Percentiles rank a stretch among this genome's conserved stretches.
Evolutionary conservation across 2,888 invertebrate genomes (phyloP).

Genomic region (Stenoptilia bipunctidactyla): DNA sequence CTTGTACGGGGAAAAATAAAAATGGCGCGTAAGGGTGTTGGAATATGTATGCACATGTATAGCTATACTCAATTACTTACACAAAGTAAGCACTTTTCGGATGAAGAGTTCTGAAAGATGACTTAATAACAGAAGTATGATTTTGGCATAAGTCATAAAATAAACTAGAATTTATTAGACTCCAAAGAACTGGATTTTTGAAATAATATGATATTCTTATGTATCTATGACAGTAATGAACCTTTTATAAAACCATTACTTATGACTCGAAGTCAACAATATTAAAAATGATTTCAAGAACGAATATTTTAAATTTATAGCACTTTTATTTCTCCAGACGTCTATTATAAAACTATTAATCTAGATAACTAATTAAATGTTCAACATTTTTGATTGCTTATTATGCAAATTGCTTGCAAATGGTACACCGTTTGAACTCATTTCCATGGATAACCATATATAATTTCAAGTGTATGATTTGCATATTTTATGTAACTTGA

Average conservation of each 20-base stretch:
- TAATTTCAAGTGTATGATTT: conserved; percentile 32
- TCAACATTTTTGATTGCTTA: conserved; percentile 29
- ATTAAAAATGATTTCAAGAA: no score
- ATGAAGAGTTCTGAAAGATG: no score
- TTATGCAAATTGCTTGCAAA: conserved; percentile 32
- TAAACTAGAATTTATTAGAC: conserved; percentile 2
- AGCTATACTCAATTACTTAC: conserved; percentile 7
- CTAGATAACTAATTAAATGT: conserved; percentile 26
- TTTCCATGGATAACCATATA: conserved; percentile 37
- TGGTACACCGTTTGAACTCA: conserved; percentile 30
- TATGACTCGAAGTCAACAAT: no score
- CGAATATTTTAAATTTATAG: no score
- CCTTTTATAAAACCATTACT: no score
- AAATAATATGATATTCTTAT: no score
- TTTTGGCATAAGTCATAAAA: conserved; percentile 8
- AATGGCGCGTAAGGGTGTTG: conserved; percentile 9
- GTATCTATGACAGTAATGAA: no score
- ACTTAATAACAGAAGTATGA: no score
- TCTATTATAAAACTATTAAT: neutral
- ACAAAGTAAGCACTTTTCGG: conserved; percentile 6
- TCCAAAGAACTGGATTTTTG: no score
- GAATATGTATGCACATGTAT: neutral
- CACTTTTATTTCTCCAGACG: no score
- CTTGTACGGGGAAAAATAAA: conserved; percentile 38
- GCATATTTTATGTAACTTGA: conserved; percentile 25